phyloP scores from a whole-genome alignment of 1,140 invertebrate genomes.

The Papilio machaon region DNA sequence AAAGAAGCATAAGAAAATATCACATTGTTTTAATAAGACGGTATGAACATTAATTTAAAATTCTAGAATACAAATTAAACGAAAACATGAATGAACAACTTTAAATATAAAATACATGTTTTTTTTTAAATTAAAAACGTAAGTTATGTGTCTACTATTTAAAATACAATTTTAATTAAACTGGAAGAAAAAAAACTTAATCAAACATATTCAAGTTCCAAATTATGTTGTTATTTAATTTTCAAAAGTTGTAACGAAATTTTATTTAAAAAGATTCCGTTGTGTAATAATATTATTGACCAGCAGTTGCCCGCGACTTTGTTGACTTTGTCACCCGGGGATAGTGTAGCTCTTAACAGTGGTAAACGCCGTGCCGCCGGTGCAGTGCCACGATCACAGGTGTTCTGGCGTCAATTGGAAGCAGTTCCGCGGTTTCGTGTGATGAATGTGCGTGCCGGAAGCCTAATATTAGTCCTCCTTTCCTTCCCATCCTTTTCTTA shows the following conservation, averaged over 20 bases:
- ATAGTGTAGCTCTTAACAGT: too few relatives aligned
- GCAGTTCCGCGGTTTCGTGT: too few relatives aligned
- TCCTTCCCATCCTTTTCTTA: too few relatives aligned
- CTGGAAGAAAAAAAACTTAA: slow-evolving; percentile 19
- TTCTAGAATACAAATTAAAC: not conserved
- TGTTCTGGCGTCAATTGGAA: too few relatives aligned
- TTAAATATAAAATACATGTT: not conserved
- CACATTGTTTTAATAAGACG: too few relatives aligned
- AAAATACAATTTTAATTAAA: slow-evolving; percentile 13
- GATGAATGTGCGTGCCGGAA: too few relatives aligned
- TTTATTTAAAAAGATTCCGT: not conserved
- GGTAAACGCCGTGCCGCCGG: too few relatives aligned
- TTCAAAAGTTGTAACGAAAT: not conserved
- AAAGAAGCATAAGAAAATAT: too few relatives aligned
- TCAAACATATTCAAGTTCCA: not conserved
- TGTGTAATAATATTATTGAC: not conserved
- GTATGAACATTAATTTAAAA: not conserved
- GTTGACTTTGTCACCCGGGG: too few relatives aligned
- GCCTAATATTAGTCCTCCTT: too few relatives aligned
- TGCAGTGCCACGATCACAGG: too few relatives aligned
- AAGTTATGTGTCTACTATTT: slow-evolving; percentile 4
- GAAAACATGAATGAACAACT: not conserved
- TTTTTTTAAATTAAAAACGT: not conserved
- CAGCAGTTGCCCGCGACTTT: too few relatives aligned
- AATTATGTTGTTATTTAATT: not conserved